Evolutionary conservation across 2,888 invertebrate species (phyloP).

Genomic region (Tethea ocularis): DNA sequence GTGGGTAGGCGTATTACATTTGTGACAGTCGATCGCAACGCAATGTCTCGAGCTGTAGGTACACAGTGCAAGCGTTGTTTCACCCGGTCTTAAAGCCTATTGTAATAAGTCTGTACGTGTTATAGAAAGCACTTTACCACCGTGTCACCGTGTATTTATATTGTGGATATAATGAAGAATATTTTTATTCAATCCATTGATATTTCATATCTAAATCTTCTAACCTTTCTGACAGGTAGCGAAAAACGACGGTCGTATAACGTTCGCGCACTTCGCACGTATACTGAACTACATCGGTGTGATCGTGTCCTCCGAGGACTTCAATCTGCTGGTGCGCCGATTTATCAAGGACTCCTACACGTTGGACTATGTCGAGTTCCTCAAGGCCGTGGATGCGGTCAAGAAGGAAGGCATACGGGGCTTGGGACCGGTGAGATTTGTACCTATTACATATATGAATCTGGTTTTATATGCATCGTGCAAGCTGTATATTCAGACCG

Average conservation of each 20-base stretch:
- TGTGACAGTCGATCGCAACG: too few species aligned
- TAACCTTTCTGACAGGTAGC: slow-evolving; percentile 80
- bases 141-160: too few species aligned
- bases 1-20: too few species aligned
- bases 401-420: slow-evolving; percentile 82
- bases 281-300: slow-evolving; percentile 89
- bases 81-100: too few species aligned
- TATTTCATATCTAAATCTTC: background rate
- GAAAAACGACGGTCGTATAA: slow-evolving; percentile 89
- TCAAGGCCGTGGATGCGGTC: slow-evolving; percentile 87
- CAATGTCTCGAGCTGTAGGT: too few species aligned
- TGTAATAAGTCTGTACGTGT: too few species aligned
- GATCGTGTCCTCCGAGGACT: slow-evolving; percentile 87
- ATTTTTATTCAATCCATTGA: background rate
- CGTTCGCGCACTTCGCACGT: slow-evolving; percentile 90
- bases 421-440: slow-evolving; percentile 78
- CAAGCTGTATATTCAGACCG: slow-evolving; percentile 65
- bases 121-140: too few species aligned
- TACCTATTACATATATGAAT: background rate
- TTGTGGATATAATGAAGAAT: too few species aligned
- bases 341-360: slow-evolving; percentile 91
- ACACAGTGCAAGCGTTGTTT: too few species aligned
- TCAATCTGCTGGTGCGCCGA: slow-evolving; percentile 88
- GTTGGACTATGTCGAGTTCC: slow-evolving; percentile 90
- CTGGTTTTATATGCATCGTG: too few species aligned